These are phyloP conservation scores for Gallinago media DNA, from an alignment of 2,113 vertebrate species.

Conservation along the genomic window DNA sequence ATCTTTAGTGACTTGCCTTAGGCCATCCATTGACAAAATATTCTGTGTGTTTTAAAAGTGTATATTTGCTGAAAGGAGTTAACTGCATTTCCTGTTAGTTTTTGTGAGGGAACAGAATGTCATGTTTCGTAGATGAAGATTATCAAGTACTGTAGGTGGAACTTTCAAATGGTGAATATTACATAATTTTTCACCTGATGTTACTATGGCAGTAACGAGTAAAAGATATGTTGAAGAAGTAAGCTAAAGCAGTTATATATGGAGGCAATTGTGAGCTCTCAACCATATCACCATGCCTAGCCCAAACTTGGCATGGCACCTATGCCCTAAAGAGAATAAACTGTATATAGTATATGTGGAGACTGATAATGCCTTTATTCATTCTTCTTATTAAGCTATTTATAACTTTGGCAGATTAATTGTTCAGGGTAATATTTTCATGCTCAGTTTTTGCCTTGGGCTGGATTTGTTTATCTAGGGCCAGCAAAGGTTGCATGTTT, in stretches of 20 bases:
- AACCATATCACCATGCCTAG: background rate
- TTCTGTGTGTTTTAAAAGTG: background rate
- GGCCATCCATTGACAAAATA: background rate
- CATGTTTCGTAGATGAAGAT: background rate
- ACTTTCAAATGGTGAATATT: background rate
- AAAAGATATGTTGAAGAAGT: background rate
- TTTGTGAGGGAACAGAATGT: background rate
- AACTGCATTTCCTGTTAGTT: background rate
- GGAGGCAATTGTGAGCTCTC: background rate
- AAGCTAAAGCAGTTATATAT: background rate
- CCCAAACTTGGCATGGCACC: background rate
- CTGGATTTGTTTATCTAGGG: background rate
- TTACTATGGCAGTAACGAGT: fast-evolving
- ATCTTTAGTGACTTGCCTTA: background rate
- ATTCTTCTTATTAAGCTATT: background rate
- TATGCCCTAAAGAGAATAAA: background rate
- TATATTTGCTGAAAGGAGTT: background rate
- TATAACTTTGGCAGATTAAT: background rate
- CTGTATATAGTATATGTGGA: background rate
- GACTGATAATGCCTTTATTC: background rate
- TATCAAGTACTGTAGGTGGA: background rate
- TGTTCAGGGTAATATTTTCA: background rate
- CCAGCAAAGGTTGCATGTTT: background rate
- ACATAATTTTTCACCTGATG: background rate
- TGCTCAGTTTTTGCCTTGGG: background rate